Evolutionary conservation across 2,113 vertebrate species (phyloP).

Genomic region (Eira barbara): DNA sequence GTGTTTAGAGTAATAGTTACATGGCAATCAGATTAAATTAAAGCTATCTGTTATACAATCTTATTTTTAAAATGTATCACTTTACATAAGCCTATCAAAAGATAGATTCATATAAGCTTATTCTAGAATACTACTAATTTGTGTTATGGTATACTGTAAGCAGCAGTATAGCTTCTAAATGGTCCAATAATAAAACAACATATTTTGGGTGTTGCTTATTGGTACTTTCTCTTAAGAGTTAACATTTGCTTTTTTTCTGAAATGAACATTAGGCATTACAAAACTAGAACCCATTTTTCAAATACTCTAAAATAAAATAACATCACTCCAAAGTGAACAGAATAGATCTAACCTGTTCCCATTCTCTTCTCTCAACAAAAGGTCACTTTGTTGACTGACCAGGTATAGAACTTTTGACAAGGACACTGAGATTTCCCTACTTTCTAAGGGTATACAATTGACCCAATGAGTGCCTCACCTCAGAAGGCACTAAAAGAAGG

Average conservation of each 20-base stretch:
- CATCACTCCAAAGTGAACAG: background rate
- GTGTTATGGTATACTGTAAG: background rate
- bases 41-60: background rate
- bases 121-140: background rate
- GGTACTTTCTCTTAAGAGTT: background rate
- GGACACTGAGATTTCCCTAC: background rate
- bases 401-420: background rate
- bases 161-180: background rate
- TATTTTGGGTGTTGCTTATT: background rate
- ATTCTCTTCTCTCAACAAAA: background rate
- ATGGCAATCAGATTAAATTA: background rate
- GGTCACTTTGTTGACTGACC: background rate
- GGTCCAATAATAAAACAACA: background rate
- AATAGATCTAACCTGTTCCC: background rate
- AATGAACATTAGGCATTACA: background rate
- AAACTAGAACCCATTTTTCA: background rate
- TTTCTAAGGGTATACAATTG: background rate
- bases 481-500: background rate
- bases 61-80: background rate
- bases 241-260: background rate
- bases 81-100: background rate
- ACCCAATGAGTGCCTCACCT: background rate
- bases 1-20: background rate
- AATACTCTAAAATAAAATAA: background rate
- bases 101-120: constrained; percentile 12